Evolutionary conservation across 2,113 vertebrate genomes (phyloP), one percentile per base, ranked within the genome.

Genomic region (Axis porcinus): DNA sequence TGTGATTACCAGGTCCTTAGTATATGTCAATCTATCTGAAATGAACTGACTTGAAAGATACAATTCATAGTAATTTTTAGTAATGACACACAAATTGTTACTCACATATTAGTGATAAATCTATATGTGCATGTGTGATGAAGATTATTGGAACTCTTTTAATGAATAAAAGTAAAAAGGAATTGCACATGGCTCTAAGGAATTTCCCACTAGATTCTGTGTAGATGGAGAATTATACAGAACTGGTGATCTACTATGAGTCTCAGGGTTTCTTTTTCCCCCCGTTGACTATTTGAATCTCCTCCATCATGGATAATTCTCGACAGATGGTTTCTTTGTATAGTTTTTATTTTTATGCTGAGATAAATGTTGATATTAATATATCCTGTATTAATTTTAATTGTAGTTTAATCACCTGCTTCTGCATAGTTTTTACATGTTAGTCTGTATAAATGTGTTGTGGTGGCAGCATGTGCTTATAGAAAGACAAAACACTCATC

Each of bases 301-400:
- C 50, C 54, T 60, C 76, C 7, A 78, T 92, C 54, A 76, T 7
- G 88, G 92, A 83, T 89, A 95, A 98, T 94, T 93, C n/a, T 93
- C 30, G 86, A 76, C 90, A 94, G 95, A 89, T 76, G 67, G 62
- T 82, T 91, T 82, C 83, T 96, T 94, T 93, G 40, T 79, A 36
- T 58, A 95, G 62, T 13, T 92, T 90, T 92, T 91, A 62, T 86
- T 91, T 88, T 94, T 52, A 86, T 79, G 50, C 54, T 74, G 28
- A 12, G 23, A 70, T 81, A 84, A 81, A 54, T 81, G 90, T 82
- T 93, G 78, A 58, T 76, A 82, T 62, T 88, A 70, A 43, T 76
- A 82, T 83, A 93, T n/a, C 47, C 28, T 54, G 93, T 54, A 86
- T 83, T 92, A 89, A 67, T 93, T 43, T 95, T 43, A 85, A 70